Evolutionary conservation across 2,113 vertebrate species (phyloP).

Genomic region (Ammodramus savannarum): DNA sequence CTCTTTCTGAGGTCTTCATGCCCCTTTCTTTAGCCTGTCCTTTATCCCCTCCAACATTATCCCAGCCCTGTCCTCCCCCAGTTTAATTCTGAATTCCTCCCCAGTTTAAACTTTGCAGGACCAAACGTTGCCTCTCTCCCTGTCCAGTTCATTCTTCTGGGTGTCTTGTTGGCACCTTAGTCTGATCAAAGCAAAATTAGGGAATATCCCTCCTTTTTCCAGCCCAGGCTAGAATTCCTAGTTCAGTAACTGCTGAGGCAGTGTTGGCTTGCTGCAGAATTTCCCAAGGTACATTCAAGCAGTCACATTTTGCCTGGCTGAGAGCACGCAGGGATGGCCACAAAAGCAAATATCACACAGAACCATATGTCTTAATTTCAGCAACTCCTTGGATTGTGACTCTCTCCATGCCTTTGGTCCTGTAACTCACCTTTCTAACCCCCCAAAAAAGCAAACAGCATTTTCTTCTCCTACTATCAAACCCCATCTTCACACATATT

Average conservation of each 20-base stretch:
- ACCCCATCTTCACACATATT: background rate
- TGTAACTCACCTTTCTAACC: background rate
- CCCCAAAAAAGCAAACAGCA: background rate
- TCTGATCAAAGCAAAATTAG: background rate
- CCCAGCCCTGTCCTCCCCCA: background rate
- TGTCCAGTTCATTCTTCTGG: accelerated
- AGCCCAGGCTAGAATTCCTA: background rate
- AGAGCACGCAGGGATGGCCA: background rate
- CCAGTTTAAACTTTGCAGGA: background rate
- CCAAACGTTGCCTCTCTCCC: background rate
- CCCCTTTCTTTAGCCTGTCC: background rate
- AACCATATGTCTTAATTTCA: background rate
- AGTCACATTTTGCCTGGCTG: background rate
- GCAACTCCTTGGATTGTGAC: background rate
- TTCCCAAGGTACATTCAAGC: background rate
- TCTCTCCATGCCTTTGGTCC: background rate
- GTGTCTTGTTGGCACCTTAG: background rate
- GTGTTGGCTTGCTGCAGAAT: background rate
- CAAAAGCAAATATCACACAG: background rate
- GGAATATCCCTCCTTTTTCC: background rate
- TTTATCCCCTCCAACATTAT: background rate
- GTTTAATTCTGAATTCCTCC: accelerated
- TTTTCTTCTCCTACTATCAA: background rate
- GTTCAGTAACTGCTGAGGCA: background rate
- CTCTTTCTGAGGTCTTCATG: accelerated